These are phyloP conservation scores for Apaloderma vittatum DNA, from an alignment of 2,113 vertebrate species.

Conservation along the genomic window DNA sequence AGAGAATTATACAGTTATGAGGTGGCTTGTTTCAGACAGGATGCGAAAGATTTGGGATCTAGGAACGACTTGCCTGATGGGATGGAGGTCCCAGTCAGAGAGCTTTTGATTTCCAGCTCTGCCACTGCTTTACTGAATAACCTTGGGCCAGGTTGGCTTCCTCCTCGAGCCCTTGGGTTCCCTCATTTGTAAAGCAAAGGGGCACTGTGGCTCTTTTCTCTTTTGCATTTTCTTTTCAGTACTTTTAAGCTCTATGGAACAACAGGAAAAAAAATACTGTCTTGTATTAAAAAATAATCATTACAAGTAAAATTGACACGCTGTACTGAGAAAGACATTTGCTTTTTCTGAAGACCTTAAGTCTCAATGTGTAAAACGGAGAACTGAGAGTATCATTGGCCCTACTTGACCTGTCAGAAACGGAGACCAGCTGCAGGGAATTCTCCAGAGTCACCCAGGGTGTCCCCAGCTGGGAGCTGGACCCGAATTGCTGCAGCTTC, in stretches of 20 bases:
- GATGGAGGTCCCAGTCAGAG: not conserved
- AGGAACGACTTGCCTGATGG: not conserved
- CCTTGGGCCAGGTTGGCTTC: not conserved
- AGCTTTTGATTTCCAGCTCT: not conserved
- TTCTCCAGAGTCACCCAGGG: conserved; percentile 5
- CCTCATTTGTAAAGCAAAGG: not conserved
- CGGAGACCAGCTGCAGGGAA: conserved; percentile 2
- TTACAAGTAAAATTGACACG: not conserved
- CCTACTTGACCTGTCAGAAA: conserved; percentile 13
- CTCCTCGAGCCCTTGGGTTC: not conserved
- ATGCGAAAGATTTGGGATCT: not conserved
- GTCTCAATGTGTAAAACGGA: not conserved
- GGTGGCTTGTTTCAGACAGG: not conserved
- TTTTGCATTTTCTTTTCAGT: not conserved
- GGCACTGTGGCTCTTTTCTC: not conserved
- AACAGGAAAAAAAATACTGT: not conserved
- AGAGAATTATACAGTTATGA: not conserved
- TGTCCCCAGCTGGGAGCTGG: conserved; percentile 20
- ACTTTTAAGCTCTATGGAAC: not conserved
- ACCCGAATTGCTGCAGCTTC: not conserved
- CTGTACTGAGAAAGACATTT: not conserved
- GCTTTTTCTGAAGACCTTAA: not conserved
- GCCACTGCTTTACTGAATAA: not conserved
- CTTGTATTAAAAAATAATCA: not conserved
- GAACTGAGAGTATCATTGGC: conserved; percentile 11